Evolutionary conservation across 2,113 vertebrate species (phyloP).

Genomic region (Hemiscyllium ocellatum): DNA sequence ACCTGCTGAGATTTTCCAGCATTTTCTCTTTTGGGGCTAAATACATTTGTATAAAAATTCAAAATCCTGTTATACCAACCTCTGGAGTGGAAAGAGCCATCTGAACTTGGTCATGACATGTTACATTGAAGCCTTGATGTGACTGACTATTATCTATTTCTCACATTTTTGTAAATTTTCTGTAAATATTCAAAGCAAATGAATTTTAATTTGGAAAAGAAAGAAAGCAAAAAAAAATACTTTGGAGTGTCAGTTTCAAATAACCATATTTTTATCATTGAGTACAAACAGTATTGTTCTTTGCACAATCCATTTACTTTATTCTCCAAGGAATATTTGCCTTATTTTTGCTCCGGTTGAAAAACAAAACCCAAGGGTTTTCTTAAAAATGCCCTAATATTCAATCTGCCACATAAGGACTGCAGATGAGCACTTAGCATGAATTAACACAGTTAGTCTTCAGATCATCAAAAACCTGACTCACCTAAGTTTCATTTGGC

Average conservation of each 20-base stretch:
- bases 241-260: neutral
- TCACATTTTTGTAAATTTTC: neutral
- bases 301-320: neutral
- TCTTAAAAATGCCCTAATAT: neutral
- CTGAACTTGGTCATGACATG: no score
- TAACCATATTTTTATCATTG: neutral
- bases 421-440: neutral
- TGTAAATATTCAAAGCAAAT: neutral
- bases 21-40: no score
- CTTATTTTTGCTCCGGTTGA: neutral
- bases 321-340: constrained; percentile 8
- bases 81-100: no score
- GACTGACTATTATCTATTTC: neutral
- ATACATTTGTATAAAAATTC: no score
- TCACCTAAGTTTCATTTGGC: neutral
- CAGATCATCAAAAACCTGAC: constrained; percentile 20
- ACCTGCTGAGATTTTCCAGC: no score
- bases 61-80: no score
- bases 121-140: neutral
- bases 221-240: neutral
- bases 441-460: constrained; percentile 7
- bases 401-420: neutral
- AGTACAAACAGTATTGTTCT: neutral
- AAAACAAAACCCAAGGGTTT: neutral
- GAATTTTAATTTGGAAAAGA: neutral